Evolutionary conservation across 2,113 vertebrate species (phyloP).

Genomic region (Tautogolabrus adspersus): DNA sequence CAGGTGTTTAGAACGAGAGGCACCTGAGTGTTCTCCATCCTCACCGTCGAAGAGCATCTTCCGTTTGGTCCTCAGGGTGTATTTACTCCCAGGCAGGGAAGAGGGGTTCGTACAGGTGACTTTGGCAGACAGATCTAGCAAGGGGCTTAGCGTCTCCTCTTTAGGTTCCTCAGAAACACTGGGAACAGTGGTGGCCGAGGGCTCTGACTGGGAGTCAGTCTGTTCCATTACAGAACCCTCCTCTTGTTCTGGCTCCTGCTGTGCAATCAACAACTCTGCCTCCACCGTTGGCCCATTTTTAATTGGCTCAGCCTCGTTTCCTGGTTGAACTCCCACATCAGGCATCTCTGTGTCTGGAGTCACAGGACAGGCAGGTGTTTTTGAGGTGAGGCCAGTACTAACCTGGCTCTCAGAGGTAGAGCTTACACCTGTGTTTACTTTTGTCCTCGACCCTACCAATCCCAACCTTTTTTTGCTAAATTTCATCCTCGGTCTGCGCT

Average conservation of each 20-base stretch:
- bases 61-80: conserved; percentile 93
- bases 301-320: conserved; percentile 1
- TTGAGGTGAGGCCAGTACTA: conserved; percentile 25
- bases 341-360: conserved; percentile 48
- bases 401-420: conserved; percentile 52
- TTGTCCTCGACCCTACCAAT: conserved; percentile 78
- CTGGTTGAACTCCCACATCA: conserved; percentile 18
- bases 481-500: conserved; percentile 89
- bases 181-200: neutral
- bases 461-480: conserved; percentile 86
- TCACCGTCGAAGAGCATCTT: conserved; percentile 91
- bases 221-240: conserved; percentile 21
- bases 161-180: conserved; percentile 51
- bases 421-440: conserved; percentile 59
- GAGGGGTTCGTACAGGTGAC: conserved; percentile 86
- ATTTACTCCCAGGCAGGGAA: conserved; percentile 92
- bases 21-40: conserved; percentile 87
- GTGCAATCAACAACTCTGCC: neutral
- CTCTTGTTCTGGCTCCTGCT: conserved; percentile 25
- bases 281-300: neutral
- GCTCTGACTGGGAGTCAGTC: conserved; percentile 27
- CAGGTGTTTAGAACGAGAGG: conserved; percentile 84
- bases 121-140: conserved; percentile 76
- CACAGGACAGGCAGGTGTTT: conserved; percentile 32
- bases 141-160: conserved; percentile 52